Evolutionary conservation across 2,113 vertebrate species (phyloP).

Genomic region (Rhipidura dahli): DNA sequence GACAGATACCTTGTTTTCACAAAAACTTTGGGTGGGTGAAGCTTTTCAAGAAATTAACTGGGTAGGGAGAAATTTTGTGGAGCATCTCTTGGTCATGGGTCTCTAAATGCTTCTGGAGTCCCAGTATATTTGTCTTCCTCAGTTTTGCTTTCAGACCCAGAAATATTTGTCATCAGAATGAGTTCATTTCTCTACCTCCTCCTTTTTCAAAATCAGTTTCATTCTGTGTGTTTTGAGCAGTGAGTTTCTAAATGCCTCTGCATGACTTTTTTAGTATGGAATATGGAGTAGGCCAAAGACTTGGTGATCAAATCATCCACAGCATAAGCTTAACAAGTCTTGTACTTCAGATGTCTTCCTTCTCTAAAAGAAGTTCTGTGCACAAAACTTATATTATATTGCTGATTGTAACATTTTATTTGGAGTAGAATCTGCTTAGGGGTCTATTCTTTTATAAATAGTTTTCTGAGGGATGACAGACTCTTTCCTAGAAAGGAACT

Average conservation of each 20-base stretch:
- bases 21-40: background rate
- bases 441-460: background rate
- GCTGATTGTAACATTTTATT: background rate
- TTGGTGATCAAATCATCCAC: background rate
- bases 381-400: background rate
- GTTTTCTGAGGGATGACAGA: background rate
- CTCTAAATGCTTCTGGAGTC: background rate
- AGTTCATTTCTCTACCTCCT: background rate
- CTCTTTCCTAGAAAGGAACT: background rate
- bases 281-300: background rate
- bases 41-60: background rate
- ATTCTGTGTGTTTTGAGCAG: background rate
- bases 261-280: background rate
- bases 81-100: background rate
- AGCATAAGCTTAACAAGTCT: background rate
- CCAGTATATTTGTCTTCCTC: background rate
- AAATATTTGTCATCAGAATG: background rate
- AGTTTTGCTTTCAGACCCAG: background rate
- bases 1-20: background rate
- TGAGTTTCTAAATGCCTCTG: background rate
- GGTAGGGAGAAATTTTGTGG: background rate
- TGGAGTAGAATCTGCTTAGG: background rate
- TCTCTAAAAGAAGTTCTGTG: background rate
- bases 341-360: background rate
- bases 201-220: background rate